Evolutionary conservation across 2,888 invertebrate species (phyloP), one percentile per base, ranked within the genome.

Genomic region (Rhopalosiphum nymphaeae): DNA sequence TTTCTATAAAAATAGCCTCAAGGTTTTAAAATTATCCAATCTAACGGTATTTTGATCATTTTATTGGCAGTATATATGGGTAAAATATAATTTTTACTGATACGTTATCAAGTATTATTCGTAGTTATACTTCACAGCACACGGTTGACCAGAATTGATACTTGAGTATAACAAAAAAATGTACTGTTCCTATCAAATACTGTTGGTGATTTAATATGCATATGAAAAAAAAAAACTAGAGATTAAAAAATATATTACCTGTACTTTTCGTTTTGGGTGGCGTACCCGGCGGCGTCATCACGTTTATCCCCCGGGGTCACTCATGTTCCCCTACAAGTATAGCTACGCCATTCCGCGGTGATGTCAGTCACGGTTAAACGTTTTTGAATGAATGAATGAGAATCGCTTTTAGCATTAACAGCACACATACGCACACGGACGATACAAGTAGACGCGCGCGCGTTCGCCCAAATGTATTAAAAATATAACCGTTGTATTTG

Each of bases 231-330:
- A 87, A n/a, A 88, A 88, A 88, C n/a, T 36, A 56, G 29, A 56
- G 26, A 56, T 36, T 26, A 49, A 21, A 36, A 86, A 49, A 16
- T 16, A 26, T 36, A 49, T 90, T 93, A 93, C 93, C 93, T 91
- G 94, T 91, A 91, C 49, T 94, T 86, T 90, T 94, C 1, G 61
- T 85, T 94, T 49, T 94, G 85, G 94, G 94, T 11, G 94, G 94
- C 90, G 94, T 94, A 91, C 94, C 94, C 91, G 94, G 94, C 94
- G 94, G 94, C 94, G 94, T 94, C 94, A 94, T 94, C 86, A n/a
- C 94, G 86, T 94, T 56, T 94, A 91, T 87, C 94, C 94, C 91
- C 94, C 94, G 94, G 94, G 94, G 91, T 94, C 94, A 61, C 61
- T 91, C 94, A 94, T 94, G 94, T 87, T 91, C 91, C 86, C 94